Base-by-base conservation (phyloP, 2,888 invertebrate species). In the Idaea straminata region DNA sequence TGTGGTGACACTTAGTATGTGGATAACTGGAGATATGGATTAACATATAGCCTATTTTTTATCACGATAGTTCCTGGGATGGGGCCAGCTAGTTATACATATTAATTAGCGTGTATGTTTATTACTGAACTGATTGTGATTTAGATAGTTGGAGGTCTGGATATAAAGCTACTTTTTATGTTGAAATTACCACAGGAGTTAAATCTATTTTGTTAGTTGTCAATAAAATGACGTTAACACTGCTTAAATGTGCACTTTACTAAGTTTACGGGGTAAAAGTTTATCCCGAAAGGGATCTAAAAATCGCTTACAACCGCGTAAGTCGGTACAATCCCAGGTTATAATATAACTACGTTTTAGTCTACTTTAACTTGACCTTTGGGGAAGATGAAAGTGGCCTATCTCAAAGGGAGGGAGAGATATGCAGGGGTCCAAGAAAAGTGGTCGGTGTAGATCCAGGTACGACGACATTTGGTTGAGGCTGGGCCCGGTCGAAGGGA, bases 301-400 rank as follows among this genome's bases (percentile, higher is more conserved):
- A 81, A 79, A 80, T 77, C 78, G 80, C 78, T 82, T 82, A 80
- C 78, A 47, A 47, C 47, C 47, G 47, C 47, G 47, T 47, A 47
- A 47, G 47, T 10, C 47, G 47, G 47, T 47, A 10, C 47, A 47
- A 47, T 47, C 47, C 10, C 47, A 47, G 47, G 47, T 47, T 47
- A 47, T 47, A 47, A 47, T 47, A 47, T 47, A 47, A 47, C 47
- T 47, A 13, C 47, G 47, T 47, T 47, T 47, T 10, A 47, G 47
- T 47, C 47, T 3, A 47, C 10, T 47, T 47, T 47, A 47, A 47
- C 47, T 47, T 47, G 47, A 47, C 47, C 47, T 47, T 47, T 47
- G 47, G 47, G 47, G 47, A 13, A 47, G 47, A 47, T 47, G 47
- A 47, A 47, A 47, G 47, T 47, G 10, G 47, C 47, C 47, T 47